Conservation (phyloP, 2,797 vertebrate genomes). For the Malurus splendens region DNA sequence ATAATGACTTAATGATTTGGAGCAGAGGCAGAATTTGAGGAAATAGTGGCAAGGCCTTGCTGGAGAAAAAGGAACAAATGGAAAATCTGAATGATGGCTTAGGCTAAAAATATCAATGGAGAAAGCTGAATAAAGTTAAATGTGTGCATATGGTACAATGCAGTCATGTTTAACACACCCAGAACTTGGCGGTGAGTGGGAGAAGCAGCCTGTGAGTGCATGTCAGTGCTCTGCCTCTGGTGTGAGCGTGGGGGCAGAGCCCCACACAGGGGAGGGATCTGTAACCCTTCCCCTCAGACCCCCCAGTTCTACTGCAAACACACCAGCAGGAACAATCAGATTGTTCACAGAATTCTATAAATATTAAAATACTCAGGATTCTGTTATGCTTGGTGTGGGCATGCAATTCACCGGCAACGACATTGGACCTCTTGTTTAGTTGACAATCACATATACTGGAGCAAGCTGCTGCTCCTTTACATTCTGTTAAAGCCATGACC, state of each 20-base stretch:
- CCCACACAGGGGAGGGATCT: neutral
- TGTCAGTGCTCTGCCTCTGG: neutral
- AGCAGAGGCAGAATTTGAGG: slow-evolving; percentile 15
- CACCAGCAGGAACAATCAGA: neutral
- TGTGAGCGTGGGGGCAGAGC: neutral
- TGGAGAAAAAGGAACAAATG: slow-evolving; percentile 2
- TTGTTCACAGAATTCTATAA: neutral
- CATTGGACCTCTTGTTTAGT: neutral
- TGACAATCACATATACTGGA: neutral
- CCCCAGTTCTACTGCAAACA: neutral
- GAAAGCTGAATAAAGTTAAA: neutral
- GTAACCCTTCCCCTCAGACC: neutral
- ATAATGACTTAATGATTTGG: slow-evolving; percentile 31
- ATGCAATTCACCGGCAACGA: neutral
- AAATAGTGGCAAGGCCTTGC: neutral
- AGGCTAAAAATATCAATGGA: slow-evolving; percentile 9
- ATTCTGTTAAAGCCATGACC: neutral
- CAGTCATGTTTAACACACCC: neutral
- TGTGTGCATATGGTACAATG: neutral
- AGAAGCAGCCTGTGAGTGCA: neutral
- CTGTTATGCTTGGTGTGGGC: neutral
- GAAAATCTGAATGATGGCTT: slow-evolving; percentile 27
- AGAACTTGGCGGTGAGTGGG: neutral
- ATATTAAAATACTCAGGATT: neutral
- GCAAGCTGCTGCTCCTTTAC: neutral